phyloP scores from a whole-genome alignment of 1,140 invertebrate genomes.

The Neotoxoptera formosana region DNA sequence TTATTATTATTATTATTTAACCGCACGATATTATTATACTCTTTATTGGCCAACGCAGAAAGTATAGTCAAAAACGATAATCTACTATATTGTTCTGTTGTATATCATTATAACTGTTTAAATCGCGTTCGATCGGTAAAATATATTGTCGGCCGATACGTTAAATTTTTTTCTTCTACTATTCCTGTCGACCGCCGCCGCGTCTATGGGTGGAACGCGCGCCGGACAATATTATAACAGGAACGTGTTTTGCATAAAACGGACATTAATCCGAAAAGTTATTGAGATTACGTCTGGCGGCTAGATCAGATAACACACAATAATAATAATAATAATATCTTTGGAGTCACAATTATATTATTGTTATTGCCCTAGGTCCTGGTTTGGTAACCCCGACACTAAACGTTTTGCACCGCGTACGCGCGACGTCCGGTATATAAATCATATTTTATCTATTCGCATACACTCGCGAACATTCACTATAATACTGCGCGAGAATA shows the following conservation, averaged over 20 bases:
- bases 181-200: neutral
- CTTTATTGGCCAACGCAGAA: neutral
- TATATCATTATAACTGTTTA: neutral
- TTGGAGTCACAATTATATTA: slow-evolving; percentile 8
- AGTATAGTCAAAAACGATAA: neutral
- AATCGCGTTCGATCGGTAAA: neutral
- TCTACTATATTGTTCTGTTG: neutral
- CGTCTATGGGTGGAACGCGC: neutral
- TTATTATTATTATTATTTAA: too few relatives aligned
- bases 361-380: slow-evolving; percentile 4
- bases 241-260: neutral
- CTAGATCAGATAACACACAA: neutral
- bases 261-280: slow-evolving; percentile 23
- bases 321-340: neutral
- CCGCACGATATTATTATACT: neutral
- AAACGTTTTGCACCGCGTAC: neutral
- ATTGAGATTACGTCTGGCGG: slow-evolving; percentile 13
- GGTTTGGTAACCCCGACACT: neutral
- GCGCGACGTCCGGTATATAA: neutral
- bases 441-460: slow-evolving; percentile 13
- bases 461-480: neutral
- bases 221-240: neutral
- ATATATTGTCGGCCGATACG: neutral
- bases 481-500: too few relatives aligned
- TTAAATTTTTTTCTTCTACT: neutral